phyloP scores from a whole-genome alignment of 2,113 vertebrate genomes.

The Murina feae region DNA sequence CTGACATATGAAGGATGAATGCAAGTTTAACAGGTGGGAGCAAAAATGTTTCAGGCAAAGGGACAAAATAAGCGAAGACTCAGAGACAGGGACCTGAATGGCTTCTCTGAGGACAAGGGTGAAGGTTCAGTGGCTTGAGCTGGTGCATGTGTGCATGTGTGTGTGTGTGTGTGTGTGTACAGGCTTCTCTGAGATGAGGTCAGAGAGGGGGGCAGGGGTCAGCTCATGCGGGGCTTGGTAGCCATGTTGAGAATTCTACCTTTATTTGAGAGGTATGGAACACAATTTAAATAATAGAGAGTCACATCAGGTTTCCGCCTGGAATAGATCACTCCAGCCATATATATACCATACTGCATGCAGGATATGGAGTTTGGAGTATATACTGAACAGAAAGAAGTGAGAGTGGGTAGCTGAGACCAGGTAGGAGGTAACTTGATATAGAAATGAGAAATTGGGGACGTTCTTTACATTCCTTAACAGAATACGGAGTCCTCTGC shows the following conservation, averaged over 20 bases:
- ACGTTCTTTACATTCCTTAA: neutral
- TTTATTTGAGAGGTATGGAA: neutral
- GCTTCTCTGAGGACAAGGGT: neutral
- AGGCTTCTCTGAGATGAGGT: neutral
- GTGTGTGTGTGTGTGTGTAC: neutral
- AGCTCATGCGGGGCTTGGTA: neutral
- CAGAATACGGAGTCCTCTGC: neutral
- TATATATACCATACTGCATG: neutral
- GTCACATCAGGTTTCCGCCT: neutral
- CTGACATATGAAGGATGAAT: neutral
- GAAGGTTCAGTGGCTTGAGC: neutral
- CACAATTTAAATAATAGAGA: neutral
- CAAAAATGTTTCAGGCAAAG: neutral
- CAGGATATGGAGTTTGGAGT: neutral
- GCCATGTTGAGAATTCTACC: neutral
- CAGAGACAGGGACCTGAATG: fast-evolving
- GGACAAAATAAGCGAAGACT: neutral
- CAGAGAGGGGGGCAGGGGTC: neutral
- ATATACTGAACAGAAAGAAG: neutral
- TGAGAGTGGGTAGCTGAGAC: neutral
- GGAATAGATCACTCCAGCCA: neutral
- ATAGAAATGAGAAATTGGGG: neutral
- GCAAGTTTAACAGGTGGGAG: neutral
- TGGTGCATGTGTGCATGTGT: neutral
- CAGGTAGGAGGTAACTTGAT: neutral